phyloP scores from a whole-genome alignment of 2,113 vertebrate genomes.

The Malurus elegans region DNA sequence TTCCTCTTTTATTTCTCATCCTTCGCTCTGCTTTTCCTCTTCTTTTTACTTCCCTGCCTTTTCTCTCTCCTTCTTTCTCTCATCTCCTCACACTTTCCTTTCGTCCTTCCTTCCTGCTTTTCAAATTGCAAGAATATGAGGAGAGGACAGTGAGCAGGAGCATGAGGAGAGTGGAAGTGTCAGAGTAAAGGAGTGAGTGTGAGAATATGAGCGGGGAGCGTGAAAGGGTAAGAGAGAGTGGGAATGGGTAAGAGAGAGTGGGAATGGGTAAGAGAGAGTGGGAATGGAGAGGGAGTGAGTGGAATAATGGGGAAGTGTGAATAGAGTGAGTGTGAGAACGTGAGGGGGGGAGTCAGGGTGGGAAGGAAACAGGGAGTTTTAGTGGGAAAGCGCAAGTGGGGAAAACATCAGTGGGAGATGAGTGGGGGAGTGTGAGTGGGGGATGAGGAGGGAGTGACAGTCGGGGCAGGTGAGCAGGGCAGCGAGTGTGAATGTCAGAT shows the following conservation, averaged over 20 bases:
- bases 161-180: accelerated
- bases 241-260: no score
- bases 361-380: not conserved
- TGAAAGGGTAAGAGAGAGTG: accelerated
- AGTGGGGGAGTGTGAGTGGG: not conserved
- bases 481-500: not conserved
- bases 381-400: not conserved
- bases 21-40: not conserved
- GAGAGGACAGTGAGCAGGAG: not conserved
- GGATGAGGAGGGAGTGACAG: not conserved
- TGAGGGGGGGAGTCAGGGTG: not conserved
- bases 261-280: accelerated
- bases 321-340: not conserved
- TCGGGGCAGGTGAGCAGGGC: not conserved
- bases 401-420: not conserved
- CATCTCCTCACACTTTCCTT: not conserved
- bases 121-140: not conserved
- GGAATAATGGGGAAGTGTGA: not conserved
- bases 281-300: not conserved
- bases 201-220: no score
- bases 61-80: not conserved
- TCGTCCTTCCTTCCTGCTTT: not conserved
- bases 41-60: not conserved
- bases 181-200: not conserved
- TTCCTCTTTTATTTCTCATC: not conserved